Percentiles rank a stretch among this genome's conserved stretches.
Conservation (phyloP, 2,888 invertebrate genomes). For the Ecliptopera silaceata region DNA sequence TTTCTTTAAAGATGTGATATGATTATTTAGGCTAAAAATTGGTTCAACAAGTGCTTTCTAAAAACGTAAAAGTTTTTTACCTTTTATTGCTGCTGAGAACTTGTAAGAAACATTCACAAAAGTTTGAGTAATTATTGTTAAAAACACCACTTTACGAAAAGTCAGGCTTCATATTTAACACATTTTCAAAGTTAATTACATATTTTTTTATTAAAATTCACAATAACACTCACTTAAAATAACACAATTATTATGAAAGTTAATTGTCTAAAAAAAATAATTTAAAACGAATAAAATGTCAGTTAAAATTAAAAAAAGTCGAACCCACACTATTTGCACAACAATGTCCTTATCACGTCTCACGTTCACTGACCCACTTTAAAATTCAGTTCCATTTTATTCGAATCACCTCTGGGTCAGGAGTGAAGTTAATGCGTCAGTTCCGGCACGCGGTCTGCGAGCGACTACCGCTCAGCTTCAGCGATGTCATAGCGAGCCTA, state of each 20-base stretch:
- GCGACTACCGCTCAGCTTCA: constrained; percentile 52
- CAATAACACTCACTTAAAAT: too few relatives aligned
- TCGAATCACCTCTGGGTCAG: constrained; percentile 8
- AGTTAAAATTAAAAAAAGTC: background rate
- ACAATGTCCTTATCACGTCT: background rate
- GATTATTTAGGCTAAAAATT: background rate
- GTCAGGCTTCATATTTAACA: background rate
- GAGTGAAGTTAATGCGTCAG: constrained; percentile 34
- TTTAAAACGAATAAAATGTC: background rate
- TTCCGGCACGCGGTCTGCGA: constrained; percentile 53
- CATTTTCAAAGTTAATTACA: too few relatives aligned
- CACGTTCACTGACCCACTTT: constrained; percentile 5
- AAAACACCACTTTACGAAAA: background rate
- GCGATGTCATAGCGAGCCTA: constrained; percentile 21
- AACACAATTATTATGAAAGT: too few relatives aligned
- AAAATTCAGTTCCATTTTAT: constrained; percentile 13
- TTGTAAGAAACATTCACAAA: constrained; percentile 17
- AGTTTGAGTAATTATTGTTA: constrained; percentile 17
- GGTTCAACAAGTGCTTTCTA: constrained; percentile 21
- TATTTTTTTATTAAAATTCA: background rate
- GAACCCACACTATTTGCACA: background rate
- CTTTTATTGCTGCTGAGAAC: constrained; percentile 26
- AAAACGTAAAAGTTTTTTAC: constrained; percentile 21
- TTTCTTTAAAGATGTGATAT: background rate
- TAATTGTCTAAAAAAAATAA: too few relatives aligned